Base-by-base conservation (phyloP, 2,888 invertebrate species). In the Macaria liturata region DNA sequence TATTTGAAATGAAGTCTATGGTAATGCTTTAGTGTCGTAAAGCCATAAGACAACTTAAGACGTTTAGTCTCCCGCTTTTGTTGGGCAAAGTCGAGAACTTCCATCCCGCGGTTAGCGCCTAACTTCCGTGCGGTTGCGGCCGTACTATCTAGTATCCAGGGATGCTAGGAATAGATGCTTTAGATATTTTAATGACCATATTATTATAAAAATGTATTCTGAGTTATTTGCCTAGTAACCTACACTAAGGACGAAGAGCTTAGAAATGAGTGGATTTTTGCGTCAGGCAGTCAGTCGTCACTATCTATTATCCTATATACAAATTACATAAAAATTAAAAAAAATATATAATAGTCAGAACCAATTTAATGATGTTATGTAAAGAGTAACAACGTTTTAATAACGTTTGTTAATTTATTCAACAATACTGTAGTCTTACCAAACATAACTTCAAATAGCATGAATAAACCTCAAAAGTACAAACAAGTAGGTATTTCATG, bases 41-140 rank as follows among this genome's bases (percentile, higher is more conserved):
- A 76, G 74, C 74, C 72, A 69, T 78, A 75, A 76, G 78, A 75
- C 80, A 76, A 75, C 73, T 80, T 78, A 73, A 76, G 73, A 74
- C 74, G 71, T 74, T 77, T 71, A 64, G 65, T 65, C 63, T 62
- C 62, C 53, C 59, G 71, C 66, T 71, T 69, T 64, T 57, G 65
- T 62, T 60, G 66, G 60, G 46, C 46, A 55, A 59, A 63, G 62
- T 63, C 59, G 57, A 63, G 48, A 66, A 66, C 63, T 68, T 65
- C 57, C 61, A 56, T 30, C 53, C 37, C 48, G 62, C 59, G 64
- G 62, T 64, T 62, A 62, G 62, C 60, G 46, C 47, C 56, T 57
- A 67, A 67, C 64, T 65, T 67, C 58, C 54, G 39, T 62, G 61
- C 44, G 61, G 64, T 61, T 50, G 58, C 43, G 47, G 30, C 53